phyloP scores from a whole-genome alignment of 92 coral and sea anemone genomes.

The Epizoanthus rinbou region DNA sequence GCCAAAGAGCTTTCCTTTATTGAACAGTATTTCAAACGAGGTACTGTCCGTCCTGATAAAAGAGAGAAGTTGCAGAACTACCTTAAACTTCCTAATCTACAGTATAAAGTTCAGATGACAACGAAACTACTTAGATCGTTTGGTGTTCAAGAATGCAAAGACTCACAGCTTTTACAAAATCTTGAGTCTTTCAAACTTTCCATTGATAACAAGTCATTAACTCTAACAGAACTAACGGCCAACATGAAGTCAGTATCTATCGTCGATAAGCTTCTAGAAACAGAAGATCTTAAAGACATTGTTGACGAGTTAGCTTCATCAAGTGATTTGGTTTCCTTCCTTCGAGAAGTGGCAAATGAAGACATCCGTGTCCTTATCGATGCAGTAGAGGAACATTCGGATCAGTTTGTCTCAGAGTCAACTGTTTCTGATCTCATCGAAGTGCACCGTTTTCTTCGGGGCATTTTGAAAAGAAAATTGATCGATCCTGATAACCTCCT shows the following conservation, averaged over 20 bases:
- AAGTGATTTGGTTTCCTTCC: conserved; percentile 68
- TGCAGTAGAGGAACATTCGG: conserved; percentile 98
- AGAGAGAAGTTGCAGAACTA: conserved; percentile 48
- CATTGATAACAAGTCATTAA: not conserved
- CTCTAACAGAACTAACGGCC: conserved; percentile 16
- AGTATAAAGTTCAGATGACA: conserved; percentile 50
- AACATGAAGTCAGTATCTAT: conserved; percentile 32
- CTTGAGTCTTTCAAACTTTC: conserved; percentile 8
- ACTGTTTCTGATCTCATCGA: conserved; percentile 93
- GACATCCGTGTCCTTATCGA: conserved; percentile 90
- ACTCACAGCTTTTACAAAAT: conserved; percentile 5
- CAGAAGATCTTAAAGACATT: conserved; percentile 60
- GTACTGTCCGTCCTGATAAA: conserved; percentile 3
- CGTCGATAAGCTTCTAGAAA: conserved; percentile 51
- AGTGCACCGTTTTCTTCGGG: conserved; percentile 84
- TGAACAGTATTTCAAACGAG: conserved; percentile 31
- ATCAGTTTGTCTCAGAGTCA: conserved; percentile 90
- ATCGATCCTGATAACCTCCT: conserved; percentile 54
- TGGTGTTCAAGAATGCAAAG: conserved; percentile 39
- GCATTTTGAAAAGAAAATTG: conserved; percentile 50
- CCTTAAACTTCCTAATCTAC: conserved; percentile 54
- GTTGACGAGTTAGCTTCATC: conserved; percentile 67
- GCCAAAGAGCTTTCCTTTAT: conserved; percentile 58
- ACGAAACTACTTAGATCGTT: conserved; percentile 54
- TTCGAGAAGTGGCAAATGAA: conserved; percentile 82